These are phyloP conservation scores for Scaptomyza reducta DNA, from an alignment of 2,888 invertebrate genomes.

Conservation along the genomic window DNA sequence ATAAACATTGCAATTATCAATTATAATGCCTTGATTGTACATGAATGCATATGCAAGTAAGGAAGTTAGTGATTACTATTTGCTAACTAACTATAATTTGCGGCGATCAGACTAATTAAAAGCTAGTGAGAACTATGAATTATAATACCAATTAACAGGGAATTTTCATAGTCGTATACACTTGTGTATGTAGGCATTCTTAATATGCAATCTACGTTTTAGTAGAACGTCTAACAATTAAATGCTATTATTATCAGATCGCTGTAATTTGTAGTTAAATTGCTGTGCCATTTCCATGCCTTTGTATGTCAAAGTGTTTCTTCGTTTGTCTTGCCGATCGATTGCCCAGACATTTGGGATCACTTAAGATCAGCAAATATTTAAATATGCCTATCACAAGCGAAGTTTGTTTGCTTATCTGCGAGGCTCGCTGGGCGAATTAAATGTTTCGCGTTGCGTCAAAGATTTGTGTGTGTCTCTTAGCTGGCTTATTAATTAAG, in stretches of 20 bases:
- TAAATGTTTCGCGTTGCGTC: slow-evolving; percentile 4
- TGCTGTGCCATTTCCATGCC: slow-evolving; percentile 6
- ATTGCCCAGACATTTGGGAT: slow-evolving; percentile 4
- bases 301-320: slow-evolving; percentile 5
- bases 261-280: slow-evolving; percentile 21
- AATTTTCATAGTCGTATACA: not conserved
- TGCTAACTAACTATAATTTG: not conserved
- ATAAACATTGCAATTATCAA: slow-evolving; percentile 31
- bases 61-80: not conserved
- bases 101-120: not conserved
- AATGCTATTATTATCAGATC: slow-evolving; percentile 18
- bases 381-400: slow-evolving; percentile 4
- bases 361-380: slow-evolving; percentile 3
- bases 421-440: not conserved
- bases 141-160: not conserved
- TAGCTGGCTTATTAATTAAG: slow-evolving; percentile 24
- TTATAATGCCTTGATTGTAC: slow-evolving; percentile 5
- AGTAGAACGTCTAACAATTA: slow-evolving; percentile 17
- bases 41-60: not conserved
- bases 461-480: slow-evolving; percentile 4
- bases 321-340: not conserved
- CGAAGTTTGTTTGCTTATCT: slow-evolving; percentile 29
- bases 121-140: no score
- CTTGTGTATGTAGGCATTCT: not conserved
- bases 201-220: slow-evolving; percentile 15